Conservation (phyloP, 2,113 vertebrate species). For the Brachypodius melanocephalos region DNA sequence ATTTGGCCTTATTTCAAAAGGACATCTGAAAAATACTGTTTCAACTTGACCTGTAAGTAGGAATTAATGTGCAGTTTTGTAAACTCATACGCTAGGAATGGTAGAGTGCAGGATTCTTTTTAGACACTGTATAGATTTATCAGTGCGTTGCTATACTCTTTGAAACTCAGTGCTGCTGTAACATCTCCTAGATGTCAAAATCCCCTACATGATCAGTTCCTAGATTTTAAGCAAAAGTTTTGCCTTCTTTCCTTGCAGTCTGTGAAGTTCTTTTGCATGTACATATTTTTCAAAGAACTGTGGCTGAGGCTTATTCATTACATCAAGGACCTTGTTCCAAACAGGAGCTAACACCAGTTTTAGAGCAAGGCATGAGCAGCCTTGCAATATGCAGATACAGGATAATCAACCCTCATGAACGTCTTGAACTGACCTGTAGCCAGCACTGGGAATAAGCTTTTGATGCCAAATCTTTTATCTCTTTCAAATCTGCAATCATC, state of each 20-base stretch:
- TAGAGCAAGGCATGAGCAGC: neutral
- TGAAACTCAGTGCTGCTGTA: neutral
- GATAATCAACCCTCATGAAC: neutral
- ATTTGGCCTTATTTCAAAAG: neutral
- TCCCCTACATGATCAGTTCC: neutral
- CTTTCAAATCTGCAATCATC: neutral
- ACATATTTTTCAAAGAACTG: neutral
- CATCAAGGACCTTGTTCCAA: neutral
- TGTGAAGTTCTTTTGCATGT: neutral
- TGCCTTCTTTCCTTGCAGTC: neutral
- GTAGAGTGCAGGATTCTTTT: neutral
- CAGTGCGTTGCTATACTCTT: neutral
- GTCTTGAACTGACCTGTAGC: neutral
- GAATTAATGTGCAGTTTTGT: neutral
- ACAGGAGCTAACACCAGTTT: neutral
- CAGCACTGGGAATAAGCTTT: neutral
- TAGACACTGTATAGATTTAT: neutral
- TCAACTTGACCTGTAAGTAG: neutral
- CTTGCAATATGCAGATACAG: rapidly evolving
- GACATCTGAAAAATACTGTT: neutral
- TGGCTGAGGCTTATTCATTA: neutral
- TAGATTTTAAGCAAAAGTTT: neutral
- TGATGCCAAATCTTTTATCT: neutral
- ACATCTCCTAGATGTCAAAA: neutral
- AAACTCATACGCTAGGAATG: neutral